These are phyloP conservation scores for Drosophila helvetica DNA, from an alignment of 2,888 invertebrate species.

Conservation along the genomic window DNA sequence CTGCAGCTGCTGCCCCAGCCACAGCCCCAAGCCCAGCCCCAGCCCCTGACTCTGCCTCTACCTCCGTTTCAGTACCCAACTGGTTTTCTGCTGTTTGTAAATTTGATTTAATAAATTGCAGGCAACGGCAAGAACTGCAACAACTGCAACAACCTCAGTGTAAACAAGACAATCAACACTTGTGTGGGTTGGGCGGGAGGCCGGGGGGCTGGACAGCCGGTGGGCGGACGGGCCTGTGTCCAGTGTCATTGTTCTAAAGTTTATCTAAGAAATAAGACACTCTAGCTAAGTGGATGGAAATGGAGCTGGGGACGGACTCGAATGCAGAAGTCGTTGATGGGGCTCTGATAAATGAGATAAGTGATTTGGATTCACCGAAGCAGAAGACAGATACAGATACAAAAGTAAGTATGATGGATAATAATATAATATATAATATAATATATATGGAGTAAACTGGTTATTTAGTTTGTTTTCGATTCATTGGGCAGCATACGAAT, in stretches of 20 bases:
- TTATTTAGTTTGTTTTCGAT: no score
- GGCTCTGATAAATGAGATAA: conserved; percentile 3
- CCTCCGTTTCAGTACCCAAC: conserved; percentile 47
- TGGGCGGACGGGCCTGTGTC: conserved; percentile 29
- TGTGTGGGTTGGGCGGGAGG: conserved; percentile 41
- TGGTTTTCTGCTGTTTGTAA: conserved; percentile 58
- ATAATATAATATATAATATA: no score
- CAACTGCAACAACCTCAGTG: conserved; percentile 62
- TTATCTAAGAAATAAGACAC: conserved; percentile 69
- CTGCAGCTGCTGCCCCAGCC: conserved; percentile 28
- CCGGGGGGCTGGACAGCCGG: conserved; percentile 5
- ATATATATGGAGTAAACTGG: no score
- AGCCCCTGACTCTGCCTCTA: not conserved
- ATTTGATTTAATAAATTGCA: conserved; percentile 74
- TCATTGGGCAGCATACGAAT: no score
- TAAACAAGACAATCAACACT: conserved; percentile 77
- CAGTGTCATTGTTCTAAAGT: conserved; percentile 71
- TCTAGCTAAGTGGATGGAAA: conserved; percentile 44
- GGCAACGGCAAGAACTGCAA: conserved; percentile 34
- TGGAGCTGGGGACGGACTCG: conserved; percentile 15
- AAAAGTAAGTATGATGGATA: not conserved
- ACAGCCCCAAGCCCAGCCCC: not conserved
- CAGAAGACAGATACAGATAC: not conserved
- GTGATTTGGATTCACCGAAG: conserved; percentile 1
- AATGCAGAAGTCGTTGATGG: conserved; percentile 7